Base-by-base conservation (phyloP, 2,113 vertebrate species). In the Coptodon bakossiorum region DNA sequence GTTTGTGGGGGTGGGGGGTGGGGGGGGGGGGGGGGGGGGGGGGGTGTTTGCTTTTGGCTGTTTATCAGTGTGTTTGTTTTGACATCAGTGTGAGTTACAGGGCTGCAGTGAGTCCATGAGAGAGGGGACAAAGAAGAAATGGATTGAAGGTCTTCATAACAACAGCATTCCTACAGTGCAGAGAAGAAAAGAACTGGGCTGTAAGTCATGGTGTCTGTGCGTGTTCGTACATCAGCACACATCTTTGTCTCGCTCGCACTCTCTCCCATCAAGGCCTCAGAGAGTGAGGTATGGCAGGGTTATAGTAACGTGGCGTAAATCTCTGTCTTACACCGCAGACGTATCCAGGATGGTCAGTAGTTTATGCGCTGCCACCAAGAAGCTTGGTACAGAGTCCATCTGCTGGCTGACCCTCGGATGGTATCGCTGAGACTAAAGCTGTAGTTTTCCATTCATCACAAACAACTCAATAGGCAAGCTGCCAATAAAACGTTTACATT, bases 51-150 rank as follows among this genome's bases (percentile, higher is more conserved):
- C 86, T 89, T 95, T 91, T 73, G 88, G 85, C 89, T 95, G 93
- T 93, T 94, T 94, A 93, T 94, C 87, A 91, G 85, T 94, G 88
- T 94, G 92, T 95, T 94, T 93, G 93, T 94, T 93, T 94, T 93
- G 91, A 94, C 94, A 95, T 93, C 92, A 73, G 86, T 90, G 93
- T 96, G 94, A 95, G 92, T 95, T 94, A 95, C 92, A 91, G 92
- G 84, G 85, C 93, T 90, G 88, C 91, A 91, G 88, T 61, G 82
- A 90, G 88, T 91, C 88, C 6, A 19, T 83, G 89, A 91, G 88
- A 91, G 86, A 89, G 81, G 83, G 87, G 90, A 94, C 92, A 91
- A 89, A 92, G 88, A 91, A 88, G 89, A 89, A 92, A 93, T 86
- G 88, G 88, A 93, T 89, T 92, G 92, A 92, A 93, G 95, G 92